Percentiles rank a stretch among this genome's conserved stretches.
Evolutionary conservation across 2,797 vertebrate genomes (phyloP).

Genomic region (Champsocephalus esox): DNA sequence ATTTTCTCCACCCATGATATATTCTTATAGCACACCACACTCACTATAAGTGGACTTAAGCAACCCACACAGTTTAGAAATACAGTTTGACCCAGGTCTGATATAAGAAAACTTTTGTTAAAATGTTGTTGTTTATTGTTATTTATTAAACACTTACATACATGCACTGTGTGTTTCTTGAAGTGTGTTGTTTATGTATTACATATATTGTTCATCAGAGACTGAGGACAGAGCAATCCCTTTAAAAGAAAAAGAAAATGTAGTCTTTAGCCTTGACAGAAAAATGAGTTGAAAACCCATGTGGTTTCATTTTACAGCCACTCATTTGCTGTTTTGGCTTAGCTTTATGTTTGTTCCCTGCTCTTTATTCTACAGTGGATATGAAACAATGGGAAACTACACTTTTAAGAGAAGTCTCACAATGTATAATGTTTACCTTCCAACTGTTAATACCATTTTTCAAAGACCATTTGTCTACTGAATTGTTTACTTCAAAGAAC

Average conservation of each 20-base stretch:
- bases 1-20: slow-evolving; percentile 19
- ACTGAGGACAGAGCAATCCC: neutral
- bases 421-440: neutral
- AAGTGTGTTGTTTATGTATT: slow-evolving; percentile 18
- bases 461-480: neutral
- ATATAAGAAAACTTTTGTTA: slow-evolving; percentile 60
- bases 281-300: slow-evolving; percentile 32
- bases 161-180: slow-evolving; percentile 66
- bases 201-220: slow-evolving; percentile 12
- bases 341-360: slow-evolving; percentile 38
- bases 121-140: slow-evolving; percentile 83
- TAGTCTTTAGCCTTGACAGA: slow-evolving; percentile 3
- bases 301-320: slow-evolving; percentile 52
- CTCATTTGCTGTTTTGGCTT: slow-evolving; percentile 51
- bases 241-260: slow-evolving; percentile 6
- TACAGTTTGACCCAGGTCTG: slow-evolving; percentile 69
- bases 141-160: slow-evolving; percentile 97
- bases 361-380: slow-evolving; percentile 27
- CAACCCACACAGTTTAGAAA: slow-evolving; percentile 34
- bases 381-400: slow-evolving; percentile 14
- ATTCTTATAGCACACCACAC: slow-evolving; percentile 7
- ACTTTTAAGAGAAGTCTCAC: slow-evolving; percentile 2
- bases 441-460: slow-evolving; percentile 3
- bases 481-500: neutral
- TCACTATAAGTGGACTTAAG: slow-evolving; percentile 12